Percentiles rank a stretch among this genome's conserved stretches.
phyloP scores from a whole-genome alignment of 2,113 vertebrate genomes.

The Polyodon spathula region DNA sequence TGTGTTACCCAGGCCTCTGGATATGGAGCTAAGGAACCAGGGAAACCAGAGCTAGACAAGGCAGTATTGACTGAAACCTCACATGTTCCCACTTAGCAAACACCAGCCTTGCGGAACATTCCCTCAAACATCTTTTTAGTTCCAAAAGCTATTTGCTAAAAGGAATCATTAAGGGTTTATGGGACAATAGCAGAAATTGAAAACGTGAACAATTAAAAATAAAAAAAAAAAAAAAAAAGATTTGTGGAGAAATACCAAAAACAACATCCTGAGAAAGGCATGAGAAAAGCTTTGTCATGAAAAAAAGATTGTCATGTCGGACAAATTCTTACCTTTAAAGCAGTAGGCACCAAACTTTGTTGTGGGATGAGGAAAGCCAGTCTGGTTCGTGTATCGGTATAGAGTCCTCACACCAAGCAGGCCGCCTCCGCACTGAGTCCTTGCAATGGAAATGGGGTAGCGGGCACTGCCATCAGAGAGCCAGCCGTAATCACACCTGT shows the following conservation, averaged over 20 bases:
- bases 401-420: constrained; percentile 88
- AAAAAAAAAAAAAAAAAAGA: no score
- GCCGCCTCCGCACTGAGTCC: constrained; percentile 80
- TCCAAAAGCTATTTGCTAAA: no score
- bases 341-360: constrained; percentile 90
- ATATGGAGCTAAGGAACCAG: constrained; percentile 6
- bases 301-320: no score
- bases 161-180: no score
- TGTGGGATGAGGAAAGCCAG: constrained; percentile 76
- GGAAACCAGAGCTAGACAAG: constrained; percentile 6
- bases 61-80: constrained; percentile 12
- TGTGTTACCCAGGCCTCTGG: constrained; percentile 5
- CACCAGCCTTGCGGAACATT: no score
- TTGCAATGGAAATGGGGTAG: constrained; percentile 78
- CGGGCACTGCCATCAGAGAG: constrained; percentile 83
- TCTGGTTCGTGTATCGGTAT: constrained; percentile 90
- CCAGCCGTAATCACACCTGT: constrained; percentile 94
- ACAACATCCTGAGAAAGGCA: constrained; percentile 8
- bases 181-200: no score
- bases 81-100: constrained; percentile 7
- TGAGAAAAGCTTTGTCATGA: not conserved
- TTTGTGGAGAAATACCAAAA: not conserved
- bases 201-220: no score
- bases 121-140: no score
- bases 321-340: constrained; percentile 88